Evolutionary conservation across 2,113 vertebrate genomes (phyloP), one percentile per base, ranked within the genome.

Genomic region (Xenopus laevis): DNA sequence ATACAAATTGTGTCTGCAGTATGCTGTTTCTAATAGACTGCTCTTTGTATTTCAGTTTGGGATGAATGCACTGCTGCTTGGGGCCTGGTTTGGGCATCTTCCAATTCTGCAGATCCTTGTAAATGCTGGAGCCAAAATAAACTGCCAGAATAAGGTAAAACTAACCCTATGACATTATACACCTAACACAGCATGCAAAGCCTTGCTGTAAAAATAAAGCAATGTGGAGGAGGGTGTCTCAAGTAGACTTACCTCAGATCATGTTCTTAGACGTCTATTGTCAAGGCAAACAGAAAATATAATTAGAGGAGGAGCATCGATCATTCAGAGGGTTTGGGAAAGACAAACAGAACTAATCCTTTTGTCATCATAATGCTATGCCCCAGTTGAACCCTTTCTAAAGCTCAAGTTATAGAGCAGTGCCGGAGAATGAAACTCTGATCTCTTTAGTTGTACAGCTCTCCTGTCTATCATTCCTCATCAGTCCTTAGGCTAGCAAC

Each of bases 41-140:
- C 33, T 40, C 6, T 40, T 40, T 40, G 33, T 40, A 3, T 9
- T 40, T 40, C 77, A 98, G 95, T 98, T 95, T 82, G 96, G 96
- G 27, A 98, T 98, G 96, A 98, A 89, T 0, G 88, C 93, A 0
- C 83, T 96, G 71, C 93, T 98, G 12, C 84, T 98, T 68, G 91
- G 94, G 1, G 91, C 94, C 64, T 98, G 95, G 95, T 98, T 97
- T 0, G 94, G 95, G 62, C 94, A 95, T 78, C 86, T 94, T 0
- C 86, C 30, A 1, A 71, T 95, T 78, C 84, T 98, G 57, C 93
- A 96, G 88, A 84, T 93, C 15, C 88, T 98, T 0, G 88, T 98
- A 62, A 93, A 88, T 12, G 88, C 90, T 1, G 95, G 95, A 68
- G 95, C 95, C 45, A 95, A 93, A 81, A 82, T 91, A 71, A 92